phyloP scores from a whole-genome alignment of 2,113 vertebrate species.

The Fukomys damarensis region DNA sequence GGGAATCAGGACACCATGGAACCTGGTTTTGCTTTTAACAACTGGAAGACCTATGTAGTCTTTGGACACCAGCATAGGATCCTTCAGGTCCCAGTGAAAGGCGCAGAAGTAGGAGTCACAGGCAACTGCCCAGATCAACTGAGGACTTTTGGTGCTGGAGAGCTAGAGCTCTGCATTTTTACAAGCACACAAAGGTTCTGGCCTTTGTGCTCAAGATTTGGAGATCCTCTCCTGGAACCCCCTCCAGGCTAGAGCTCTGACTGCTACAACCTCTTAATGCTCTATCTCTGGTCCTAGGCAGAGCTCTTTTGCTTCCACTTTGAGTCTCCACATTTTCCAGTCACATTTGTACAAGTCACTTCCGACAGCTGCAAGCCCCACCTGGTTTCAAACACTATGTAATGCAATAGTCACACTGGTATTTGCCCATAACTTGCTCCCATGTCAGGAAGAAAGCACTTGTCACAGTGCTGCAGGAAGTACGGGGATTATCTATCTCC shows the following conservation, averaged over 20 bases:
- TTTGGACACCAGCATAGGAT: neutral
- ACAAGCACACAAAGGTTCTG: neutral
- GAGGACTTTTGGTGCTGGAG: neutral
- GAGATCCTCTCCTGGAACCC: neutral
- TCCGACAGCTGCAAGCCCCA: neutral
- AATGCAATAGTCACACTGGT: neutral
- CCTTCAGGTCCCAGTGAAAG: neutral
- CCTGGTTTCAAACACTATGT: neutral
- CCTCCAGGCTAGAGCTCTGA: neutral
- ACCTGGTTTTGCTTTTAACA: neutral
- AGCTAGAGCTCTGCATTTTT: neutral
- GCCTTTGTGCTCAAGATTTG: neutral
- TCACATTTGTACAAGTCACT: neutral
- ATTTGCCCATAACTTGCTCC: neutral
- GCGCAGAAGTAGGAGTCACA: neutral
- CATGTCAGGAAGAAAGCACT: neutral
- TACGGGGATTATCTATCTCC: neutral
- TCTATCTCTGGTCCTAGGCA: neutral
- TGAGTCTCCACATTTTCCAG: neutral
- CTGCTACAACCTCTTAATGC: neutral
- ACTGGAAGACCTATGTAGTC: neutral
- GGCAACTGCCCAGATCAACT: neutral
- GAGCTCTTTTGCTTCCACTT: neutral
- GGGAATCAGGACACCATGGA: neutral
- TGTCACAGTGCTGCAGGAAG: too few relatives aligned